A percentile compares a stretch with the other conserved stretches of the same genome.
Conservation (phyloP, 2,113 vertebrate genomes). For the Actenoides hombroni region DNA sequence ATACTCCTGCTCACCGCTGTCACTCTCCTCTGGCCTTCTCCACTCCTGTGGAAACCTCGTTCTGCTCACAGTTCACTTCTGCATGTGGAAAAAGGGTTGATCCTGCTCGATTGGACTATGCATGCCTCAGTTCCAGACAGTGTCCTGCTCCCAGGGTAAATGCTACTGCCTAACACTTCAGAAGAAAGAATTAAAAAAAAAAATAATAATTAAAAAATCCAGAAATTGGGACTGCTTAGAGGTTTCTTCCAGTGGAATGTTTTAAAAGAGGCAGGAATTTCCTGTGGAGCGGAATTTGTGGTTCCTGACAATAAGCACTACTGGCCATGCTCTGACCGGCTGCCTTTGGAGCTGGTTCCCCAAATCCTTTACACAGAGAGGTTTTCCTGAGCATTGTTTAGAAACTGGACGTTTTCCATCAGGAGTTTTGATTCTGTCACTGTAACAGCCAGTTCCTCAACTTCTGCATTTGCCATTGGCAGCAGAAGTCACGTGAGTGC, state of each 20-base stretch:
- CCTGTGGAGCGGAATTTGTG: neutral
- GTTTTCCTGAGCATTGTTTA: neutral
- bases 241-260: neutral
- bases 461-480: neutral
- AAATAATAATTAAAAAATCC: neutral
- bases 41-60: neutral
- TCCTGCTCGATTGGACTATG: neutral
- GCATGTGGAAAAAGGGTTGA: neutral
- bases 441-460: neutral
- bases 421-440: neutral
- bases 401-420: neutral
- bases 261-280: neutral
- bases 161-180: neutral
- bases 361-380: neutral
- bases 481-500: neutral
- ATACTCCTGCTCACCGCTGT: neutral
- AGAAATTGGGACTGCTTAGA: neutral
- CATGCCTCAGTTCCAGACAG: neutral
- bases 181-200: neutral
- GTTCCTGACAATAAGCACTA: neutral
- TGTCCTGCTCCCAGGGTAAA: neutral
- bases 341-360: neutral
- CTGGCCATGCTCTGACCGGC: neutral
- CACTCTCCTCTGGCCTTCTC: neutral
- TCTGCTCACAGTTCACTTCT: neutral